Conservation (phyloP, 2,113 vertebrate genomes). For the Serranochromis macrocephalus region DNA sequence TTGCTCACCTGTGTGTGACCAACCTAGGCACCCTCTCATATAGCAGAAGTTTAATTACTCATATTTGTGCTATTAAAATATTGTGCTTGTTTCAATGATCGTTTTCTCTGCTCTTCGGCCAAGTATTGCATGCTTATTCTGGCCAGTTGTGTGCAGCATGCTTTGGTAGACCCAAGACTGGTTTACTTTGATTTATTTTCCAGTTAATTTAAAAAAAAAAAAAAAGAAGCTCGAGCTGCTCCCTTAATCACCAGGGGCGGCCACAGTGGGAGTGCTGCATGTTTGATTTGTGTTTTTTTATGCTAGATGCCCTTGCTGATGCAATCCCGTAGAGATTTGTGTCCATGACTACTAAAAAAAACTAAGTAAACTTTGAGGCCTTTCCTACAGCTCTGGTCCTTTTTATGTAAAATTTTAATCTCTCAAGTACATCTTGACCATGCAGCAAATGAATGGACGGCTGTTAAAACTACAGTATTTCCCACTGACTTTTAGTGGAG, state of each 20-base stretch:
- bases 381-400: not conserved
- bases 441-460: not conserved
- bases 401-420: not conserved
- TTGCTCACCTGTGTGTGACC: not conserved
- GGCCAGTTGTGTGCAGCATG: not conserved
- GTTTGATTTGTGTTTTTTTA: accelerated
- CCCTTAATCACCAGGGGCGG: not conserved
- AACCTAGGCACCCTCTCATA: not conserved
- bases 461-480: not conserved
- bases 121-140: not conserved
- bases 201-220: not conserved
- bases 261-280: not conserved
- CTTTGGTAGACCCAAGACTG: not conserved
- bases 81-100: not conserved
- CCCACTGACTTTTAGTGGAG: not conserved
- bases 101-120: not conserved
- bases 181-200: not conserved
- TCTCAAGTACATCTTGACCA: not conserved
- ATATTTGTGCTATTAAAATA: not conserved
- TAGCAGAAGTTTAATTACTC: not conserved
- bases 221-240: not conserved
- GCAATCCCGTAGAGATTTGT: not conserved
- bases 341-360: not conserved
- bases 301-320: not conserved
- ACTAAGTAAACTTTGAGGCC: not conserved